Evolutionary conservation across 1,140 invertebrate genomes (phyloP), one percentile per base, ranked within the genome.

Genomic region (Elymnias hypermnestra): DNA sequence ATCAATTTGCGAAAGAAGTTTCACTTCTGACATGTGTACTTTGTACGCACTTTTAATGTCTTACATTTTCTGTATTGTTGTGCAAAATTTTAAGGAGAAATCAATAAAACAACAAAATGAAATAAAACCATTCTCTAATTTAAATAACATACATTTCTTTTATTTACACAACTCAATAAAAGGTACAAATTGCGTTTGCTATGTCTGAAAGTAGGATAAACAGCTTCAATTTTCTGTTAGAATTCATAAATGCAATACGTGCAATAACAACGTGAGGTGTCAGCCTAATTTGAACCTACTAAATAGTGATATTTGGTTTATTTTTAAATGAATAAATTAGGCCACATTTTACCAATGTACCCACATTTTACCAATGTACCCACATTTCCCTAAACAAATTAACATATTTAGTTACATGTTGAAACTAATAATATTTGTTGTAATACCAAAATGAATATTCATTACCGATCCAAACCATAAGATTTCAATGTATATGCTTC

Each of bases 81-180:
- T 21, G 6, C 6, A 21, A 21, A 21, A 6, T n/a, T 14, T 37
- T 31, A 2, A 21, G 13, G 13, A 26, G n/a, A 40, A 48, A n/a
- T n/a, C n/a, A 49, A 63, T 58, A 40, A 54, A 63, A 47, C 36
- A 40, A 54, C 35, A 21, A 7, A 8, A 36, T 28, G 43, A 63
- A 65, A 57, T 66, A 64, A 62, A 63, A 68, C 62, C 62, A 69
- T 72, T 57, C 40, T 68, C 62, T 72, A 68, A 72, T 70, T 74
- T 67, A 61, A 67, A 63, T 72, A 70, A 73, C 57, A 71, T 65
- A 73, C 57, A 62, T 66, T 60, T 55, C 60, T 48, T 51, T 61
- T 73, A 74, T 77, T 70, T 77, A 77, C 73, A 77, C 63, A 72
- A 65, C 49, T 64, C 51, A 59, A 62, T 73, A 66, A 65, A 54